A percentile compares a stretch with the other conserved stretches of the same genome.
phyloP scores from a whole-genome alignment of 2,888 invertebrate genomes.

The Pristionchus exspectatus region DNA sequence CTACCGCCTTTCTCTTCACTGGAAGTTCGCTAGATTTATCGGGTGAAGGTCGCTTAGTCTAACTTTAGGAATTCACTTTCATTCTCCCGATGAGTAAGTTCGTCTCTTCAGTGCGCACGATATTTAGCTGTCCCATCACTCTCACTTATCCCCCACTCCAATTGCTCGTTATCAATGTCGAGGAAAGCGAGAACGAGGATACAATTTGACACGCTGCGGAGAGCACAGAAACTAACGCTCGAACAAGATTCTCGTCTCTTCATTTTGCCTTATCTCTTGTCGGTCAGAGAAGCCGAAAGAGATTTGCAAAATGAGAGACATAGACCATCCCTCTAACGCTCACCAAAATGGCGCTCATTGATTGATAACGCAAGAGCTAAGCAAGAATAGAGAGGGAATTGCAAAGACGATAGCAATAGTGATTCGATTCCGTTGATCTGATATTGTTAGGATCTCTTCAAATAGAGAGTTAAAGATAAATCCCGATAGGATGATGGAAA shows the following conservation, averaged over 20 bases:
- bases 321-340: too few relatives aligned
- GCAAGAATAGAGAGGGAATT: too few relatives aligned
- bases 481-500: too few relatives aligned
- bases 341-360: too few relatives aligned
- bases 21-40: background rate
- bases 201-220: background rate
- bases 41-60: constrained; percentile 37
- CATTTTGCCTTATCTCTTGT: background rate
- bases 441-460: too few relatives aligned
- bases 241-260: too few relatives aligned
- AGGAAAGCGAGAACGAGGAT: background rate
- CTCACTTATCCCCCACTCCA: background rate
- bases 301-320: too few relatives aligned
- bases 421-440: too few relatives aligned
- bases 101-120: background rate
- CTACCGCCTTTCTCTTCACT: background rate
- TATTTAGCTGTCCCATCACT: background rate
- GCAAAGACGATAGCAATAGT: too few relatives aligned
- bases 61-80: constrained; percentile 30
- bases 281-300: background rate
- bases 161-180: background rate
- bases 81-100: background rate
- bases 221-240: background rate
- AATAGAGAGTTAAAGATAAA: too few relatives aligned
- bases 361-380: too few relatives aligned